These are phyloP conservation scores for Rutpela maculata DNA, from an alignment of 2,888 invertebrate species.

Conservation along the genomic window DNA sequence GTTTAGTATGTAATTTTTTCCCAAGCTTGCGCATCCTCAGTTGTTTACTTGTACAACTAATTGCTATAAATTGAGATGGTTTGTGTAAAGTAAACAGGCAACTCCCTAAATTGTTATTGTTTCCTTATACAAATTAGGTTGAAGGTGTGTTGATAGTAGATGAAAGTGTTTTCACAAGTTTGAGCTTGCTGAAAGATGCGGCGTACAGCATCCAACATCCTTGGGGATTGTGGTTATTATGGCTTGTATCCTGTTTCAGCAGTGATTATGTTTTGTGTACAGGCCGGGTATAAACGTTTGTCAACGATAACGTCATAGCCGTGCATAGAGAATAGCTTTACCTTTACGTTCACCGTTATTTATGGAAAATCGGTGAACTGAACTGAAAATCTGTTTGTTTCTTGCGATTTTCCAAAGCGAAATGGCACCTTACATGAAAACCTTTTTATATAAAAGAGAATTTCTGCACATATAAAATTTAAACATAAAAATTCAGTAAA, in stretches of 20 bases:
- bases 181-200: conserved; percentile 33
- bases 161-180: conserved; percentile 39
- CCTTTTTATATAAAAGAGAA: neutral
- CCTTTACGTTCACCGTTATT: conserved; percentile 23
- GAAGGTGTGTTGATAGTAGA: conserved; percentile 39
- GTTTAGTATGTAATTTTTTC: too few species aligned
- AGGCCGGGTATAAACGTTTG: conserved; percentile 26
- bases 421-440: neutral
- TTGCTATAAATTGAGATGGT: conserved; percentile 12
- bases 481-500: too few species aligned
- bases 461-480: neutral
- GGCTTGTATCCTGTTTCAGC: conserved; percentile 35
- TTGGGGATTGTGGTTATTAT: conserved; percentile 32
- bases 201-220: conserved; percentile 18
- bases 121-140: conserved; percentile 37
- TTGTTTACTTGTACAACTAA: conserved; percentile 8
- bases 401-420: neutral
- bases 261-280: conserved; percentile 38
- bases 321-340: conserved; percentile 28
- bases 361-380: conserved; percentile 24
- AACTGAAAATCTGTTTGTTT: conserved; percentile 20
- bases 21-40: neutral
- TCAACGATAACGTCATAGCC: conserved; percentile 42
- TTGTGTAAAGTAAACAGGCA: conserved; percentile 23
- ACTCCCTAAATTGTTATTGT: conserved; percentile 34